Conservation (phyloP, 1,140 invertebrate genomes). For the Drosophila persimilis region DNA sequence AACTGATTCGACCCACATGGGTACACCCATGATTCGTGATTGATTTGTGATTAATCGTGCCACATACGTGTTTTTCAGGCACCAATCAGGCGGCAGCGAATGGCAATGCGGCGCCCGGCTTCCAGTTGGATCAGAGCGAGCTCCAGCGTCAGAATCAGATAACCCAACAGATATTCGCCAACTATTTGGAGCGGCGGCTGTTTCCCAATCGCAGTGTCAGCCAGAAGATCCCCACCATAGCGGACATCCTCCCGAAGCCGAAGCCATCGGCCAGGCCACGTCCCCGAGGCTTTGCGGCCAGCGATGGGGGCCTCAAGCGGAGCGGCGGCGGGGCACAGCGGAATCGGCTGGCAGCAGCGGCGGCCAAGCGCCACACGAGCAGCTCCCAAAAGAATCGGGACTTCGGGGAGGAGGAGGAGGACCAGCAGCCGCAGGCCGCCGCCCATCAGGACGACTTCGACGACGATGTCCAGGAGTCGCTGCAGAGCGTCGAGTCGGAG, state of each 20-base stretch:
- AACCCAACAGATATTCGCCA: constrained; percentile 88
- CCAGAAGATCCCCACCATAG: constrained; percentile 85
- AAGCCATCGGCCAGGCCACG: constrained; percentile 50
- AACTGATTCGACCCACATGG: constrained; percentile 57
- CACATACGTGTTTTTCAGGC: constrained; percentile 39
- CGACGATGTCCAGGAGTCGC: constrained; percentile 80
- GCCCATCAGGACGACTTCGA: constrained; percentile 70
- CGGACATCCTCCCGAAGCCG: constrained; percentile 85
- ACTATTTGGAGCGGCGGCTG: constrained; percentile 87
- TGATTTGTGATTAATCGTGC: constrained; percentile 1
- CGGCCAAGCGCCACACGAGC: constrained; percentile 41
- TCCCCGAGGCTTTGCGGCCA: constrained; percentile 65
- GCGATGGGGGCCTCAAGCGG: constrained; percentile 43
- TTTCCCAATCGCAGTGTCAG: constrained; percentile 84
- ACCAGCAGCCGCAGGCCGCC: constrained; percentile 46
- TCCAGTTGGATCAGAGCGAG: constrained; percentile 84
- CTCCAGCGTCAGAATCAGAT: constrained; percentile 88
- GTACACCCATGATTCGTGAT: constrained; percentile 4
- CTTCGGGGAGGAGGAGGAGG: constrained; percentile 27
- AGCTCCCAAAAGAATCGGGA: constrained; percentile 14
- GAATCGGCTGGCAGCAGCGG: constrained; percentile 56
- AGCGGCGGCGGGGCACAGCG: constrained; percentile 57
- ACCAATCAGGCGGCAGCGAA: constrained; percentile 27
- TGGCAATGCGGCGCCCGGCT: constrained; percentile 19
- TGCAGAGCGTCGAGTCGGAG: constrained; percentile 87